Evolutionary conservation across 2,797 vertebrate genomes (phyloP).

Genomic region (Enteromius afrohamiltoni): DNA sequence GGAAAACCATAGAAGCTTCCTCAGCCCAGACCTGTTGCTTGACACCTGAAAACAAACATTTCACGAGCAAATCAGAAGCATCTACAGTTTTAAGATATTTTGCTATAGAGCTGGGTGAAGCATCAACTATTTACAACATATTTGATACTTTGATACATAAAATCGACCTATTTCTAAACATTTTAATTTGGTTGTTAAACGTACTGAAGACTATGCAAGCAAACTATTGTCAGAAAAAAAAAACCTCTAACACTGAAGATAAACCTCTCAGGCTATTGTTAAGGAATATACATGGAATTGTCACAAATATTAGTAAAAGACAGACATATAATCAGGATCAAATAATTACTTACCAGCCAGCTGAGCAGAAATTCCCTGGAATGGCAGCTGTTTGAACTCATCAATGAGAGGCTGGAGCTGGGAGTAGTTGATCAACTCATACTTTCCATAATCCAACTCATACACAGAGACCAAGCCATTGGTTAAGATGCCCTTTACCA

Average conservation of each 20-base stretch:
- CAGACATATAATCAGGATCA: not conserved
- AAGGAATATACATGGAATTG: too few species aligned
- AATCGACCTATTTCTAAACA: not conserved
- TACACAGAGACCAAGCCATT: conserved; percentile 90
- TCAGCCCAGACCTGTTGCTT: conserved; percentile 85
- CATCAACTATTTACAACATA: not conserved
- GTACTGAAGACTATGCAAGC: not conserved
- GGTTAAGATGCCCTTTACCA: conserved; percentile 85
- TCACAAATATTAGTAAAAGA: too few species aligned
- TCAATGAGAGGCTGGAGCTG: conserved; percentile 83
- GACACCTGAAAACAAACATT: conserved; percentile 72
- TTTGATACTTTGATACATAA: not conserved
- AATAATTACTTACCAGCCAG: conserved; percentile 82
- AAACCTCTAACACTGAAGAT: too few species aligned
- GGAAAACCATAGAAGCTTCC: conserved; percentile 90
- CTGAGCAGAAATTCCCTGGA: conserved; percentile 89
- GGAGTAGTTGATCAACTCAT: conserved; percentile 82
- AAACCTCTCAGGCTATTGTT: too few species aligned
- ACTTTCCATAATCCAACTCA: conserved; percentile 90
- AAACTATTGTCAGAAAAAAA: not conserved
- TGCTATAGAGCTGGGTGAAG: not conserved
- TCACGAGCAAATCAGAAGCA: not conserved
- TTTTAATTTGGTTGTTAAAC: not conserved
- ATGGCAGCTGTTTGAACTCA: conserved; percentile 88
- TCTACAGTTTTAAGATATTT: not conserved